Conservation (phyloP, 2,888 invertebrate species). For the Napeogenes sylphis region DNA sequence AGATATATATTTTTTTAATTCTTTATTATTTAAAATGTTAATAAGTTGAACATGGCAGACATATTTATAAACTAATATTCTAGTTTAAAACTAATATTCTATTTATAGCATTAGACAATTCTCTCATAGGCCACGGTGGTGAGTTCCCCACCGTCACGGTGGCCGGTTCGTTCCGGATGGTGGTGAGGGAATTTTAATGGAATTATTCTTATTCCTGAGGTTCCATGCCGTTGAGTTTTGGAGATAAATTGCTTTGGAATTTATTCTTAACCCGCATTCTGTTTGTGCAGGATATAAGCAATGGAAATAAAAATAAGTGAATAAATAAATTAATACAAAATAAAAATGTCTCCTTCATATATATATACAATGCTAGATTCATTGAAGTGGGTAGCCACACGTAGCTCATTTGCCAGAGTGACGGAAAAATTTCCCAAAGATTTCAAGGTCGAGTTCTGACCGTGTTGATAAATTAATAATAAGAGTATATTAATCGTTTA, state of each 20-base stretch:
- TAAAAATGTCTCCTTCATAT: too few species aligned
- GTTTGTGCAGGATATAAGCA: background rate
- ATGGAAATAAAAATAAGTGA: too few species aligned
- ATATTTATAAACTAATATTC: background rate
- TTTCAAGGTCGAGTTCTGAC: too few species aligned
- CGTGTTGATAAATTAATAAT: too few species aligned
- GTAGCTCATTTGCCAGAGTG: too few species aligned
- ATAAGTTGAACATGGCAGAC: background rate
- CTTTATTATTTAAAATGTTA: too few species aligned
- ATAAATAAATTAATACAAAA: too few species aligned
- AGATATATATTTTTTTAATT: too few species aligned
- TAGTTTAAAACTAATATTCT: background rate
- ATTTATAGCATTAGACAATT: background rate
- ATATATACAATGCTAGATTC: too few species aligned
- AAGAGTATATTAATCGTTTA: too few species aligned
- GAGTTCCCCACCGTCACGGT: slow-evolving; percentile 50
- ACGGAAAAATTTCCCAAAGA: too few species aligned
- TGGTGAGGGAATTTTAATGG: slow-evolving; percentile 44
- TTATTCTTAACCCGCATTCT: background rate
- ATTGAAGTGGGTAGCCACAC: too few species aligned
- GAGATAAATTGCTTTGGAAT: background rate
- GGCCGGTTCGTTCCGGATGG: slow-evolving; percentile 46
- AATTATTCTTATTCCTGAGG: slow-evolving; percentile 35
- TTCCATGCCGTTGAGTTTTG: slow-evolving; percentile 15
- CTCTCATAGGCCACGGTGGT: slow-evolving; percentile 49